Percentiles rank a stretch among this genome's conserved stretches.
Evolutionary conservation across 2,113 vertebrate species (phyloP).

Genomic region (Pituophis catenifer): DNA sequence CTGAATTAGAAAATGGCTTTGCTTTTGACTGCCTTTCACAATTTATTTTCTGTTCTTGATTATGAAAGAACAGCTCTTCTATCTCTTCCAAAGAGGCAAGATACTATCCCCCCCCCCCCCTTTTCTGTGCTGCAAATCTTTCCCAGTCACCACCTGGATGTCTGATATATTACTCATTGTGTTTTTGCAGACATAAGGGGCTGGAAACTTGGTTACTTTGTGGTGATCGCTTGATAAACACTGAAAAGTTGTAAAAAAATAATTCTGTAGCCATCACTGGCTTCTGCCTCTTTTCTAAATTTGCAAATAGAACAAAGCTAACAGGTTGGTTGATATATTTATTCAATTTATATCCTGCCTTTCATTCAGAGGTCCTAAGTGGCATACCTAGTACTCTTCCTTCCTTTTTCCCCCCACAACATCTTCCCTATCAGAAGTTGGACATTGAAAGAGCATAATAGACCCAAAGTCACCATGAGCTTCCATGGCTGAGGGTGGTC

Average conservation of each 20-base stretch:
- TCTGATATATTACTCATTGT: not conserved
- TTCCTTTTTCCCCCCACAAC: not conserved
- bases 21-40: not conserved
- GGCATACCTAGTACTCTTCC: not conserved
- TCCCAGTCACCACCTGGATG: not conserved
- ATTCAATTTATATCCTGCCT: not conserved
- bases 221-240: not conserved
- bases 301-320: not conserved
- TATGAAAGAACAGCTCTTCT: not conserved
- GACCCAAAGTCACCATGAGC: not conserved
- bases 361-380: not conserved
- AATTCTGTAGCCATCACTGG: not conserved
- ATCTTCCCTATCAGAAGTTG: not conserved
- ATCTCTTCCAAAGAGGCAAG: not conserved
- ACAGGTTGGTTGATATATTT: not conserved
- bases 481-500: not conserved
- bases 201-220: not conserved
- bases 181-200: not conserved
- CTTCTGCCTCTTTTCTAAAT: not conserved
- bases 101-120: not conserved
- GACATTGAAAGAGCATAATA: not conserved
- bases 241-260: no score
- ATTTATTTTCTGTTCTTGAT: not conserved
- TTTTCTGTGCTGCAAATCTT: not conserved
- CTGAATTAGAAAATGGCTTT: not conserved